Conservation (phyloP, 1,140 invertebrate species). For the Heliconius eleuchia region DNA sequence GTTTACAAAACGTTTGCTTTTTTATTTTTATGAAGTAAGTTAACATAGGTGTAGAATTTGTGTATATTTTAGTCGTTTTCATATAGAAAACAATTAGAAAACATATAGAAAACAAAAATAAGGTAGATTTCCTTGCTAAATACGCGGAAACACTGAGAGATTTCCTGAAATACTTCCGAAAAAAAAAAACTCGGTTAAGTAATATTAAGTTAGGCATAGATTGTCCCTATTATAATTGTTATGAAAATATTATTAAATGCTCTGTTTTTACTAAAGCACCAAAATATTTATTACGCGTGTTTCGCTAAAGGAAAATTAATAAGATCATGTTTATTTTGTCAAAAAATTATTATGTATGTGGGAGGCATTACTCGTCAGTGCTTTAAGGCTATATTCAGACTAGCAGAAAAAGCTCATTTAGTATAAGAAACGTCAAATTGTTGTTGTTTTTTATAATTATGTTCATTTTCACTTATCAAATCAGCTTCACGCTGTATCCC, state of each 20-base stretch:
- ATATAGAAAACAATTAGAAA: no score
- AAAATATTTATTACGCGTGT: conserved; percentile 3
- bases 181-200: no score
- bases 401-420: background rate
- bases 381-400: conserved; percentile 6
- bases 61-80: no score
- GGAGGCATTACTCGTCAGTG: conserved; percentile 19
- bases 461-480: no score
- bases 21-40: background rate
- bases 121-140: no score
- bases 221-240: background rate
- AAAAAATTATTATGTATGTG: conserved; percentile 25
- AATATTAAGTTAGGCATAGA: no score
- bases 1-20: background rate
- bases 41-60: no score
- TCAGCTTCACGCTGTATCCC: no score
- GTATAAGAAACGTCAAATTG: background rate
- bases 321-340: conserved; percentile 27
- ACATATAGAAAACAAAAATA: no score
- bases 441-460: background rate
- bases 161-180: no score
- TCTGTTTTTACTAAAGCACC: background rate
- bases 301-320: conserved; percentile 23
- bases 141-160: no score
- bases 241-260: background rate